Base-by-base conservation (phyloP, 2,113 vertebrate species). In the Ciconia maguari region DNA sequence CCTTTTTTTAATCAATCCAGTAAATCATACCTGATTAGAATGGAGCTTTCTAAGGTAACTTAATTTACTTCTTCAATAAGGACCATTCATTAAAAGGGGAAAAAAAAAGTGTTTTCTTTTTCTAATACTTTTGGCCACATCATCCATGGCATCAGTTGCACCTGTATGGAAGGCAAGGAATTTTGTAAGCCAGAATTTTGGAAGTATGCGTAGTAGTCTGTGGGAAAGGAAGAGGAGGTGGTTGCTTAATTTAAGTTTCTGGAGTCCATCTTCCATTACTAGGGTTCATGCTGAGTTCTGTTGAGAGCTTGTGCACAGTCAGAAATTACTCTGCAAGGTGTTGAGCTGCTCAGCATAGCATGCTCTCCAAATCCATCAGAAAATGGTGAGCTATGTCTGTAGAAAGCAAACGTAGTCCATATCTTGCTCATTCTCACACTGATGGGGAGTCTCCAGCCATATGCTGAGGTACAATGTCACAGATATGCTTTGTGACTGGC, bases 21-120 rank as follows among this genome's bases (percentile, higher is more conserved):
- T 80, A 36, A 84, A 83, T 96, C 78, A 62, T 96, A 80, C 60
- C 44, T 95, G 57, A 85, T 80, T 71, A 92, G 42, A 95, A 82
- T 68, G 36, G 38, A 91, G 36, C 46, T 86, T 77, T 69, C 69
- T 82, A 55, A 85, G 66, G 25, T 58, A 83, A 30, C 20, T 69
- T 78, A 51, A 83, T 87, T 93, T 87, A 58, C 60, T 90, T 80
- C 20, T 78, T 94, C 80, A 82, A 64, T 30, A 81, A 68, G 48
- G 11, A 71, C 5, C n/a, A 75, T 94, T 96, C 66, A 71, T 77
- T 75, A 58, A 78, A 92, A 64, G 16, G 8, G 5, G 6, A 52
- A 29, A 19, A 14, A 71, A 34, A 29, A 21, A 22, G 2, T 13
- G 5, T 21, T 66, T 21, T 83, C 5, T 41, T 49, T 70, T 48